Evolutionary conservation across 1,140 invertebrate genomes (phyloP).

Genomic region (Ladona fulva): DNA sequence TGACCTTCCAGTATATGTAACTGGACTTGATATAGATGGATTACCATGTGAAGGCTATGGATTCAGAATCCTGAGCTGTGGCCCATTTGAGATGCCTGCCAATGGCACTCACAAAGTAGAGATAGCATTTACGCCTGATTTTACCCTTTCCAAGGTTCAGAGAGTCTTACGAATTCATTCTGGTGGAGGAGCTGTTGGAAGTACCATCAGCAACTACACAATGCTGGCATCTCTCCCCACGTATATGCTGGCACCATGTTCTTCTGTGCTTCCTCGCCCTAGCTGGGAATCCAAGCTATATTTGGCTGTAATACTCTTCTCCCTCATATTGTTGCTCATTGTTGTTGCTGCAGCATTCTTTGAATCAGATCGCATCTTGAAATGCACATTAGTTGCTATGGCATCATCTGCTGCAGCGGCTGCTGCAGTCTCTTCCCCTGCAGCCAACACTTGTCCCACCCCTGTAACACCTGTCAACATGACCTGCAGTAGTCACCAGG

Average conservation of each 20-base stretch:
- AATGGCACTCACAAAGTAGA: constrained; percentile 80
- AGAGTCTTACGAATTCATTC: constrained; percentile 41
- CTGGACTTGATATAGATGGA: constrained; percentile 65
- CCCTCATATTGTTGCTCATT: constrained; percentile 54
- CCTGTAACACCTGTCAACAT: background rate
- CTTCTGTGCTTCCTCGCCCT: constrained; percentile 61
- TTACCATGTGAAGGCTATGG: constrained; percentile 76
- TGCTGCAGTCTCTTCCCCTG: background rate
- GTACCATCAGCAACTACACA: constrained; percentile 52
- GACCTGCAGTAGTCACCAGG: background rate
- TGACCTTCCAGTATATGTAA: constrained; percentile 66
- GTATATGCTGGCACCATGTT: constrained; percentile 63
- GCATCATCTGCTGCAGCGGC: background rate
- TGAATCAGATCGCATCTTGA: constrained; percentile 64
- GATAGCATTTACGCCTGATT: constrained; percentile 88
- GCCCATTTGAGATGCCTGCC: constrained; percentile 66
- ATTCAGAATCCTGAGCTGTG: constrained; percentile 76
- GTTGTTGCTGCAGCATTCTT: constrained; percentile 60
- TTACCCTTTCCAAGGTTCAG: constrained; percentile 71
- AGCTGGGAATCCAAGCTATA: constrained; percentile 69
- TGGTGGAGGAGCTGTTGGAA: constrained; percentile 37
- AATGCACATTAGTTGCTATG: constrained; percentile 21
- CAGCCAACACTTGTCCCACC: background rate
- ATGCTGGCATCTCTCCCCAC: constrained; percentile 72
- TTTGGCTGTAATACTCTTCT: constrained; percentile 52